A percentile compares a stretch with the other conserved stretches of the same genome.
These are phyloP conservation scores for Vidua macroura DNA, from an alignment of 2,113 vertebrate species.

Conservation along the genomic window DNA sequence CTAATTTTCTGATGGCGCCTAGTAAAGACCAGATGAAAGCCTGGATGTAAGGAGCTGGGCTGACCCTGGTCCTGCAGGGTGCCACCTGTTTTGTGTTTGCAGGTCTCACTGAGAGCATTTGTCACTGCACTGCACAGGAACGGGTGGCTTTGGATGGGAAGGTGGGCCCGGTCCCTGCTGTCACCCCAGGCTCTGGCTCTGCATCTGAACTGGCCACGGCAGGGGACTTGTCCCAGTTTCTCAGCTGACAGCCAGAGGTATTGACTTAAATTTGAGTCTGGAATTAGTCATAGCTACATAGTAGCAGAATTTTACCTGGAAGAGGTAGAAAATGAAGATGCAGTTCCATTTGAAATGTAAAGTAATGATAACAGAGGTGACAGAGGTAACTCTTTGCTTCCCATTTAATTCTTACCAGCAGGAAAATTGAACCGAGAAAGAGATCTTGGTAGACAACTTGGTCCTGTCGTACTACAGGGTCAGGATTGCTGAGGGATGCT, in stretches of 20 bases:
- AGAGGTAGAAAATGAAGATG: not conserved
- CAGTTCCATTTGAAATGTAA: not conserved
- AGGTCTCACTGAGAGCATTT: not conserved
- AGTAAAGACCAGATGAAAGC: not conserved
- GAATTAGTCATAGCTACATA: not conserved
- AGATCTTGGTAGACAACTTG: not conserved
- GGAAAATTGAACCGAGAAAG: not conserved
- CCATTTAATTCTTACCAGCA: not conserved
- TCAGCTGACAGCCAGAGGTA: not conserved
- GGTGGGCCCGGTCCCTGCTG: not conserved
- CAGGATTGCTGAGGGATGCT: not conserved
- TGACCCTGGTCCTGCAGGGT: not conserved
- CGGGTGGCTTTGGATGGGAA: not conserved
- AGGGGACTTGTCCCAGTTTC: not conserved
- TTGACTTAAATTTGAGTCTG: not conserved
- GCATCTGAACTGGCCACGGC: not conserved
- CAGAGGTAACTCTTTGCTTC: not conserved
- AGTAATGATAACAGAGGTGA: not conserved
- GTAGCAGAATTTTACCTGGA: not conserved
- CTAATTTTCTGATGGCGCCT: not conserved
- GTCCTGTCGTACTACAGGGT: not conserved
- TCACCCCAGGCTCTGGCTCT: not conserved
- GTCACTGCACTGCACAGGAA: fast-evolving
- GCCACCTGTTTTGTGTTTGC: not conserved
- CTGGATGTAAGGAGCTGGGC: not conserved